phyloP scores from a whole-genome alignment of 2,797 vertebrate genomes.

The Mustela erminea region DNA sequence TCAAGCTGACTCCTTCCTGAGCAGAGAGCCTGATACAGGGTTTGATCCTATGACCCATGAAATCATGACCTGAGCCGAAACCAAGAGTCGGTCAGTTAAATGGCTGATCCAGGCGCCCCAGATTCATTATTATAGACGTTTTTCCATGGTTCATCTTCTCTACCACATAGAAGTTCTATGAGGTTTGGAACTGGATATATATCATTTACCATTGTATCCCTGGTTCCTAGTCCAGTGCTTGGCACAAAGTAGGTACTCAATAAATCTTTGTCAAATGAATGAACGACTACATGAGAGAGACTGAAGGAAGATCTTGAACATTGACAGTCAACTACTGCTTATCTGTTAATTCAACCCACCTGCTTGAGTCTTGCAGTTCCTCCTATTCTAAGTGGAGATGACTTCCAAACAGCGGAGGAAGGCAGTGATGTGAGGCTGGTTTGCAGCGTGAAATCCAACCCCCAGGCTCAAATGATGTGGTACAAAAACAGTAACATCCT shows the following conservation, averaged over 20 bases:
- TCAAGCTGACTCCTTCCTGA: neutral
- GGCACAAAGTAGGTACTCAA: neutral
- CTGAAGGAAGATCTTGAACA: neutral
- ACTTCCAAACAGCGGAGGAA: conserved; percentile 84
- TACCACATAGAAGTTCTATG: neutral
- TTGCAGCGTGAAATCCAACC: conserved; percentile 92
- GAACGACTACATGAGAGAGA: neutral
- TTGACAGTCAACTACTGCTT: neutral
- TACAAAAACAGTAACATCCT: conserved; percentile 84
- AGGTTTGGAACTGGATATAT: conserved; percentile 13
- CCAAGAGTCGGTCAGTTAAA: neutral
- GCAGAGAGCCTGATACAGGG: neutral
- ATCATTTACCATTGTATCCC: neutral
- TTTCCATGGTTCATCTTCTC: conserved; percentile 26
- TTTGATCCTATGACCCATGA: neutral
- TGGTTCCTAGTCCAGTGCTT: neutral
- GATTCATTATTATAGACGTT: neutral
- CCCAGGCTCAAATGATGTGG: conserved; percentile 91
- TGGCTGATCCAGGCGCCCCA: neutral
- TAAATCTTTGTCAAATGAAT: neutral
- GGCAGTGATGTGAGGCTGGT: conserved; percentile 81
- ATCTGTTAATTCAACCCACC: neutral
- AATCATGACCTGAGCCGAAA: neutral
- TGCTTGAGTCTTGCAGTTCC: conserved; percentile 87
- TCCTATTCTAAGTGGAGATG: conserved; percentile 87